Percentiles rank a stretch among this genome's conserved stretches.
Evolutionary conservation across 2,113 vertebrate species (phyloP).

Genomic region (Oxygymnocypris stewartii): DNA sequence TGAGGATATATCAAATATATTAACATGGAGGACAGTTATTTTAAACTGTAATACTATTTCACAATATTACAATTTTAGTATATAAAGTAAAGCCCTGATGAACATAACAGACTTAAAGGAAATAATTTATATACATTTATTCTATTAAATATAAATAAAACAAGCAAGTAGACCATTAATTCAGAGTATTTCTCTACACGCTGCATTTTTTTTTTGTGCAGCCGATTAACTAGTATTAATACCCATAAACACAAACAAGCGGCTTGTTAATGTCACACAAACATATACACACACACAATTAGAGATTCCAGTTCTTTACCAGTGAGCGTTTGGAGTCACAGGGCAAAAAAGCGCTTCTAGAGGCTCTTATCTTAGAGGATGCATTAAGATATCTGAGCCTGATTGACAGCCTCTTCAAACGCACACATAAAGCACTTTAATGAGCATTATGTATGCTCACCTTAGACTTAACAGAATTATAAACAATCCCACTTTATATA

Average conservation of each 20-base stretch:
- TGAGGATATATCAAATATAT: too few species aligned
- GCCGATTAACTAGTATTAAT: slow-evolving; percentile 17
- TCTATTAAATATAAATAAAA: neutral
- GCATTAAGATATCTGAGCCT: slow-evolving; percentile 68
- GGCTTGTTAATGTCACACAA: slow-evolving; percentile 26
- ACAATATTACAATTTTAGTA: too few species aligned
- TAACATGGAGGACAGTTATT: too few species aligned
- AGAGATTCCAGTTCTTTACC: slow-evolving; percentile 42
- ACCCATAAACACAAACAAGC: neutral
- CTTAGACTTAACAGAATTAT: slow-evolving; percentile 69
- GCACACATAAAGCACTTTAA: slow-evolving; percentile 71
- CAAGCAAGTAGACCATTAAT: neutral
- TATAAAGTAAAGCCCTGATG: too few species aligned
- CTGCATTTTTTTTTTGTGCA: neutral
- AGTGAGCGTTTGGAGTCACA: slow-evolving; percentile 37
- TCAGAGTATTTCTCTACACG: neutral
- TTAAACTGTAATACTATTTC: too few species aligned
- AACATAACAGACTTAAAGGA: too few species aligned
- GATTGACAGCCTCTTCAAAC: slow-evolving; percentile 70
- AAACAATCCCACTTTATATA: slow-evolving; percentile 74
- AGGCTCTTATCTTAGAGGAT: slow-evolving; percentile 56
- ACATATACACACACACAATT: slow-evolving; percentile 22
- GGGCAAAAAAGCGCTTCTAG: slow-evolving; percentile 43
- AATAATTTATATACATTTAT: neutral
- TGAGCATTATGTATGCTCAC: slow-evolving; percentile 64